phyloP scores from a whole-genome alignment of 2,888 invertebrate species.

The Erebia aethiops region DNA sequence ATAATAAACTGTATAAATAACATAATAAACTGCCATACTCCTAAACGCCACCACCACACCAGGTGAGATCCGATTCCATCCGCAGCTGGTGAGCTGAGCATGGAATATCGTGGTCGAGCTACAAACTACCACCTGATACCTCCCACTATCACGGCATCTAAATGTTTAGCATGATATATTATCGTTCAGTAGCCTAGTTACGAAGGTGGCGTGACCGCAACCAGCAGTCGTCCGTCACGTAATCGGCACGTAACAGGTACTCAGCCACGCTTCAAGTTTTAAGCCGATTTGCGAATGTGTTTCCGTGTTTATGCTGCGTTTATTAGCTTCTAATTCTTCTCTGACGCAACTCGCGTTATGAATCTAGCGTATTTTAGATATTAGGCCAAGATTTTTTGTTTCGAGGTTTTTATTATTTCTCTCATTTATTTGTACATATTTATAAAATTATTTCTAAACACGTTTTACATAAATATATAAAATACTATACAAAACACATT shows the following conservation, averaged over 20 bases:
- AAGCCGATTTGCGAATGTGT: slow-evolving; percentile 30
- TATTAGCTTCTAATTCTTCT: slow-evolving; percentile 7
- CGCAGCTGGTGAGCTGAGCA: too few species aligned
- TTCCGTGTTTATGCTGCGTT: slow-evolving; percentile 30
- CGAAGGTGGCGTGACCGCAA: slow-evolving; percentile 24
- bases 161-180: not conserved
- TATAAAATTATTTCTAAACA: too few species aligned
- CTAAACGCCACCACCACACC: too few species aligned
- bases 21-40: too few species aligned
- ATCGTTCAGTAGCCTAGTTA: slow-evolving; percentile 22
- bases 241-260: slow-evolving; percentile 33
- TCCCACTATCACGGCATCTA: not conserved
- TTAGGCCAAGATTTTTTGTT: not conserved
- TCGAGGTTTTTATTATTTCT: too few species aligned
- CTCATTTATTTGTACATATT: too few species aligned
- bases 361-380: not conserved
- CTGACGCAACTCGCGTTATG: not conserved
- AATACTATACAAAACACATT: too few species aligned
- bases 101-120: not conserved
- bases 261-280: slow-evolving; percentile 26
- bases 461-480: too few species aligned
- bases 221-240: slow-evolving; percentile 26
- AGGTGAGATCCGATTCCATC: too few species aligned
- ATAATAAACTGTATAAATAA: too few species aligned
- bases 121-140: not conserved